phyloP scores from a whole-genome alignment of 2,797 vertebrate genomes.

The Emys orbicularis region DNA sequence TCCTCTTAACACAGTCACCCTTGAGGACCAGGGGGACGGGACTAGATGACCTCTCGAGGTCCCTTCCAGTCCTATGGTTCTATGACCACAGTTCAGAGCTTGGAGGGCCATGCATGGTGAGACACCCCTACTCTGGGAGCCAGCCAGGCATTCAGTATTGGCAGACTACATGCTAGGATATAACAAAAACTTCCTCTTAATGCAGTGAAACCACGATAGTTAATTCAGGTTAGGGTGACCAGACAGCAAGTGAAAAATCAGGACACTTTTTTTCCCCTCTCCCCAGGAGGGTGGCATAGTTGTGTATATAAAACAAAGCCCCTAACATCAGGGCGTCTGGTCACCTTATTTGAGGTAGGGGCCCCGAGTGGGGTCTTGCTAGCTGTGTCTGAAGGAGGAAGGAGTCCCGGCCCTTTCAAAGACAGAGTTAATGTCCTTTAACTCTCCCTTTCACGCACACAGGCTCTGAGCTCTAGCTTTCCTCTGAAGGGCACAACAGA shows the following conservation, averaged over 20 bases:
- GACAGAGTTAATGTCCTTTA: constrained; percentile 17
- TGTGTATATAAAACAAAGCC: too few species aligned
- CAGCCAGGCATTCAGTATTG: neutral
- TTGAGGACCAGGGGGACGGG: too few species aligned
- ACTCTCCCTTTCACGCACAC: neutral
- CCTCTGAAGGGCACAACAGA: constrained; percentile 59
- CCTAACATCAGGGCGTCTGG: too few species aligned
- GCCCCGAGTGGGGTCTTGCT: neutral
- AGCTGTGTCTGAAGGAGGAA: accelerated
- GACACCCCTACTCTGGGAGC: neutral
- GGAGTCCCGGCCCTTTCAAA: neutral
- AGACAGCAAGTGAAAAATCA: too few species aligned
- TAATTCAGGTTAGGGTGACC: too few species aligned
- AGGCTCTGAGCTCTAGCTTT: constrained; percentile 41
- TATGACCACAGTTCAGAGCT: too few species aligned
- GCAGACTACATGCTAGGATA: neutral
- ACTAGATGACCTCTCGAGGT: too few species aligned
- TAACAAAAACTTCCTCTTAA: neutral
- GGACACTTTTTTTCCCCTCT: too few species aligned
- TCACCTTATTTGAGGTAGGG: neutral
- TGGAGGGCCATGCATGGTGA: too few species aligned
- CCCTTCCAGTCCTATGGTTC: too few species aligned
- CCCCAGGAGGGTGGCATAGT: too few species aligned
- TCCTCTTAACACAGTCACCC: too few species aligned
- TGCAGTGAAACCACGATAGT: neutral